phyloP scores from a whole-genome alignment of 2,888 invertebrate genomes.

The Myopa testacea region DNA sequence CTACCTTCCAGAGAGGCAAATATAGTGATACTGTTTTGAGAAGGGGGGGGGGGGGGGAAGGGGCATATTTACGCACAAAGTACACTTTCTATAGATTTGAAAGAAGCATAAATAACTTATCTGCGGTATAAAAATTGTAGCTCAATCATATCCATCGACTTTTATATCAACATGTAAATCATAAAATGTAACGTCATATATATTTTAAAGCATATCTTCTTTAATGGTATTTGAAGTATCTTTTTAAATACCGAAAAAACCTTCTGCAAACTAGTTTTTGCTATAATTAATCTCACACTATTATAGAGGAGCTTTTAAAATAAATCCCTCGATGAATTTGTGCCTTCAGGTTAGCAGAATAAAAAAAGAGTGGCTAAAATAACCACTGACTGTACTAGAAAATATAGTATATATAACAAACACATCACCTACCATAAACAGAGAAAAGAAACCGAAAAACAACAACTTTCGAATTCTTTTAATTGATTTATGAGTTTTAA shows the following conservation, averaged over 20 bases:
- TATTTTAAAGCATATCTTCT: background rate
- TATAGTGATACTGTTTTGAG: too few species aligned
- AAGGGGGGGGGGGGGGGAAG: too few species aligned
- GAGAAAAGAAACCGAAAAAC: background rate
- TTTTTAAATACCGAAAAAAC: background rate
- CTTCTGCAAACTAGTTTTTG: background rate
- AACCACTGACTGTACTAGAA: too few species aligned
- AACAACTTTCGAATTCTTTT: slow-evolving; percentile 27
- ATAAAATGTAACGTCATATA: background rate
- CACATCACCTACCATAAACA: too few species aligned
- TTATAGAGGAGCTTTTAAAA: background rate
- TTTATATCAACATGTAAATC: background rate
- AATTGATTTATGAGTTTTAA: slow-evolving; percentile 38
- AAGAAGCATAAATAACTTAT: background rate
- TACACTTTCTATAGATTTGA: too few species aligned
- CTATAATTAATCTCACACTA: background rate
- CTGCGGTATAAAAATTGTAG: background rate
- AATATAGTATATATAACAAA: too few species aligned
- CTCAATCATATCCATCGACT: background rate
- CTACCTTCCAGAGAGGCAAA: too few species aligned
- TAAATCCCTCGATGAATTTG: background rate
- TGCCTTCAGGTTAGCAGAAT: too few species aligned
- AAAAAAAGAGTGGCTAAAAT: too few species aligned
- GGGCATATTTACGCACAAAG: too few species aligned
- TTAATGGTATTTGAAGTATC: too few species aligned